These are phyloP conservation scores for Caiman crocodilus DNA, from an alignment of 2,797 vertebrate genomes.

Conservation along the genomic window DNA sequence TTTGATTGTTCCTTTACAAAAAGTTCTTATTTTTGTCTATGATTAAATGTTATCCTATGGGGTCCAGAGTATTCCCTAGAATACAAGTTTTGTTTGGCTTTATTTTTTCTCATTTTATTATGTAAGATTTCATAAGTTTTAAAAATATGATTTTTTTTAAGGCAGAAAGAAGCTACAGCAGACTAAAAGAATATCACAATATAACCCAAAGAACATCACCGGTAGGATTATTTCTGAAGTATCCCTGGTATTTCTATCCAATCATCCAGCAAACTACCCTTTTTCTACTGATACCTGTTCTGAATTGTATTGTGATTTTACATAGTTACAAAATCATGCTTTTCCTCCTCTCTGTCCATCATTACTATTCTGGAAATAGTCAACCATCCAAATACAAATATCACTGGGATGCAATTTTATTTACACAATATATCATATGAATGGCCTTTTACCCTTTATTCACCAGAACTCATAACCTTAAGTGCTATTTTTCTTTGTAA, in stretches of 20 bases:
- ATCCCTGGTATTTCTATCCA: background rate
- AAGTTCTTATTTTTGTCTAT: background rate
- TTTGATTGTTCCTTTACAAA: background rate
- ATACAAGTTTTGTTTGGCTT: background rate
- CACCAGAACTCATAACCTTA: background rate
- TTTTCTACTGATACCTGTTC: background rate
- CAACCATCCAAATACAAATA: background rate
- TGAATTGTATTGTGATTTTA: background rate
- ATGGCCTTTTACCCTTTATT: background rate
- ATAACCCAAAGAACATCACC: background rate
- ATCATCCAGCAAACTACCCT: background rate
- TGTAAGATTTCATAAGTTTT: background rate
- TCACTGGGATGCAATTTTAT: background rate
- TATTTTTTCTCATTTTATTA: background rate
- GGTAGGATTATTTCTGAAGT: background rate
- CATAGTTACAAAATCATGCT: too few relatives aligned
- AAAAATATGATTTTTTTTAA: background rate
- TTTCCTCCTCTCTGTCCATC: too few relatives aligned
- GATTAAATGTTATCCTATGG: background rate
- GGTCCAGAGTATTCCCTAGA: background rate
- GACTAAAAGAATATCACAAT: background rate
- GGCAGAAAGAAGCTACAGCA: background rate
- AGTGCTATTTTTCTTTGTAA: background rate
- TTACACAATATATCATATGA: background rate
- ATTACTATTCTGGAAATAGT: background rate